Base-by-base conservation (phyloP, 2,888 invertebrate genomes). In the Drosophila emarginata region DNA sequence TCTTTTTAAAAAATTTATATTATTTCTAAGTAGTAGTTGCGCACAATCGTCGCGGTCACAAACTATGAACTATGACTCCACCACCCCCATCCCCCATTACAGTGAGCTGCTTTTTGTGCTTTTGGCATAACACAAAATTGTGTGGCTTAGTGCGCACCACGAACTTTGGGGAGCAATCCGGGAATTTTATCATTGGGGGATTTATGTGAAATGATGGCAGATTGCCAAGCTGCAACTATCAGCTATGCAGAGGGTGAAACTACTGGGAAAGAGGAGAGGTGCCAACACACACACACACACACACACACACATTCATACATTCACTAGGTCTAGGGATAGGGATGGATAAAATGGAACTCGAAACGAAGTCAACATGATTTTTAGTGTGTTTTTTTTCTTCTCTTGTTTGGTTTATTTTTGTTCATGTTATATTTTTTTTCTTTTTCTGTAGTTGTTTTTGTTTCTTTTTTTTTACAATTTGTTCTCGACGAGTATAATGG, bases 171-270 rank as follows among this genome's bases (percentile, higher is more conserved):
- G 88, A 88, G 85, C 88, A 85, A 89, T 88, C 81, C 76, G 67
- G 62, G 71, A 51, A 56, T 72, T 80, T 87, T 77, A 87, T 84
- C 87, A 74, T 68, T 45, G 75, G 83, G 64, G 89, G 87, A 81
- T 79, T 87, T 83, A 78, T 75, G 74, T 73, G 72, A 78, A 78
- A 85, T 88, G 79, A 87, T 88, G 89, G 89, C 89, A 78, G 85
- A 80, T 88, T 88, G 85, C 87, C 83, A 89, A 79, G 85, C 79
- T 80, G 77, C 89, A 77, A 72, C 76, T 74, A 68, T 71, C 54
- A 67, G 72, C 67, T 54, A 45, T 39, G 68, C 59, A 60, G 58
- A 15, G 32, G 36, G 18, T 23, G 50, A 11, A 21, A 28, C 9
- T 12, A 32, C 9, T 6, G 14, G 18, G 9, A 32, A 12, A 21